Percentiles rank a stretch among this genome's conserved stretches.
Conservation (phyloP, 2,113 vertebrate species). For the Meleagris gallopavo region DNA sequence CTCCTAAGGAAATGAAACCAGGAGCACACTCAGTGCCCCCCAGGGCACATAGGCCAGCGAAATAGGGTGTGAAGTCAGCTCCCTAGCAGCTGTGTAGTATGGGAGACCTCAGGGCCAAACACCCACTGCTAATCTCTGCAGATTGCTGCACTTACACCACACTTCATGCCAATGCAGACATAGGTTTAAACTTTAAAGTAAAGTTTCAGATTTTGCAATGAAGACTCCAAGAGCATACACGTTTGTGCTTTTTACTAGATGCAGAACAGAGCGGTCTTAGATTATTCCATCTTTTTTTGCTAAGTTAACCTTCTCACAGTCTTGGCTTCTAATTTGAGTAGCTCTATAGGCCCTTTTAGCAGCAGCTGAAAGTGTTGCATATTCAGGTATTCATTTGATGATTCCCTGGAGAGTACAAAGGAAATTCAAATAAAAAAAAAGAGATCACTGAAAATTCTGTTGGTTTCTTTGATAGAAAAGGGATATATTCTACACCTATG, state of each 20-base stretch:
- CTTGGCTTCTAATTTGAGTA: background rate
- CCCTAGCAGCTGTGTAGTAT: background rate
- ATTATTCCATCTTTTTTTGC: background rate
- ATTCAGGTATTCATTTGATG: background rate
- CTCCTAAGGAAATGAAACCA: background rate
- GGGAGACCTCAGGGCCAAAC: background rate
- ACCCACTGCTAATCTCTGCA: background rate
- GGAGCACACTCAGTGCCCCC: background rate
- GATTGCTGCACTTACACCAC: background rate
- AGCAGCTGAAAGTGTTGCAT: background rate
- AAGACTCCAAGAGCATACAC: background rate
- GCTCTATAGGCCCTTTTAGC: background rate
- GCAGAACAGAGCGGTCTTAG: background rate
- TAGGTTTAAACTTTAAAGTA: background rate
- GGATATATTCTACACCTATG: background rate
- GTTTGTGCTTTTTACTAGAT: background rate
- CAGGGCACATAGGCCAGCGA: background rate
- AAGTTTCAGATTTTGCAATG: background rate
- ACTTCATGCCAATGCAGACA: background rate
- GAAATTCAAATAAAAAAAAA: background rate
- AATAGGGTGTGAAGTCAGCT: background rate
- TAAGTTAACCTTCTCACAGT: accelerated
- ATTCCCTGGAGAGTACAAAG: background rate
- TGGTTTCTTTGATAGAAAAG: background rate
- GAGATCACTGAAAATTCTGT: background rate